Evolutionary conservation across 2,797 vertebrate species (phyloP).

Genomic region (Silurus lanzhouensis): DNA sequence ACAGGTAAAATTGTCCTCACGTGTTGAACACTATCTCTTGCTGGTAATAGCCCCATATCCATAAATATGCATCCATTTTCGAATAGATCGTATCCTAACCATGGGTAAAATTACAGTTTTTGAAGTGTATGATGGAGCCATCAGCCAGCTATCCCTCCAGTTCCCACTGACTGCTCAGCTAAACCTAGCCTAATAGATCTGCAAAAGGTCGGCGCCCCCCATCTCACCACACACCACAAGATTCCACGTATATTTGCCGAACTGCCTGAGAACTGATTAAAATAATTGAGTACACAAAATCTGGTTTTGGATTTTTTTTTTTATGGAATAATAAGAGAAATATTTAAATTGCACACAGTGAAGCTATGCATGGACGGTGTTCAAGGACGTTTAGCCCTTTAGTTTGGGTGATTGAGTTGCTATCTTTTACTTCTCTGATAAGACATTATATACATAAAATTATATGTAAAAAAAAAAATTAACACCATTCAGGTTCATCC

Average conservation of each 20-base stretch:
- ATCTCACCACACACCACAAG: slow-evolving; percentile 65
- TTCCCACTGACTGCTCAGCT: slow-evolving; percentile 55
- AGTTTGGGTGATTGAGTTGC: not conserved
- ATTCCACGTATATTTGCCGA: slow-evolving; percentile 56
- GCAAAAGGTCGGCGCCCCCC: slow-evolving; percentile 65
- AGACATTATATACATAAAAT: not conserved
- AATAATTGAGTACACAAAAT: slow-evolving; percentile 51
- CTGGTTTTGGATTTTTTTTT: slow-evolving; percentile 16
- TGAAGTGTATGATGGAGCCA: slow-evolving; percentile 55
- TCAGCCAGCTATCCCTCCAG: slow-evolving; percentile 58
- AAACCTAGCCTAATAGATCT: slow-evolving; percentile 65
- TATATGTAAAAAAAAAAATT: not conserved
- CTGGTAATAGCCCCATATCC: slow-evolving; percentile 53
- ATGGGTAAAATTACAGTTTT: slow-evolving; percentile 58
- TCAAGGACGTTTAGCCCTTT: slow-evolving; percentile 34
- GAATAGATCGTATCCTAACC: slow-evolving; percentile 59
- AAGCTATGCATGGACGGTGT: slow-evolving; percentile 2
- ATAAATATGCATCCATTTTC: slow-evolving; percentile 51
- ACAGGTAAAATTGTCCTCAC: slow-evolving; percentile 41
- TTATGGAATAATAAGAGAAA: slow-evolving; percentile 13
- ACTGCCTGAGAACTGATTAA: slow-evolving; percentile 58
- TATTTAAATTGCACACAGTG: slow-evolving; percentile 16
- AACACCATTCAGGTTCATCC: not conserved
- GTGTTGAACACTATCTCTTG: slow-evolving; percentile 40
- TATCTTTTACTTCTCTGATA: not conserved